These are phyloP conservation scores for Dynastes tityus DNA, from an alignment of 2,888 invertebrate genomes.

Conservation along the genomic window DNA sequence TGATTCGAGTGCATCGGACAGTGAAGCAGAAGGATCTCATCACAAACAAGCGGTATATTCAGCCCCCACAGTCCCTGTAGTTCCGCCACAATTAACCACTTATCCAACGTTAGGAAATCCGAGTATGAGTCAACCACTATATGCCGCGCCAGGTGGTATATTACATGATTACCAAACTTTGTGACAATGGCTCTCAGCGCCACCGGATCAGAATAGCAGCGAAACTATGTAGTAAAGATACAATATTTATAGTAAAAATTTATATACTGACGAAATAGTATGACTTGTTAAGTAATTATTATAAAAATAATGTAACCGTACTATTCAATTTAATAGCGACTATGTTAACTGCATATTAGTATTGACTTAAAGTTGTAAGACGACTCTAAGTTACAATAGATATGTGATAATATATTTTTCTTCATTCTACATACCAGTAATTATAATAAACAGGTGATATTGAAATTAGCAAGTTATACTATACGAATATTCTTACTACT, in stretches of 20 bases:
- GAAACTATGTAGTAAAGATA: slow-evolving; percentile 54
- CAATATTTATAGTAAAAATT: slow-evolving; percentile 39
- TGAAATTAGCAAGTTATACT: slow-evolving; percentile 52
- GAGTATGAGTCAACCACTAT: slow-evolving; percentile 66
- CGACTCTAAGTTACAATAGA: slow-evolving; percentile 24
- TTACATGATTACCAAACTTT: slow-evolving; percentile 71
- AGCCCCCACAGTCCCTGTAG: slow-evolving; percentile 57
- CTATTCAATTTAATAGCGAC: slow-evolving; percentile 27
- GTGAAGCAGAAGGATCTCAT: slow-evolving; percentile 65
- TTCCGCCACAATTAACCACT: slow-evolving; percentile 61
- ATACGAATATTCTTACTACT: slow-evolving; percentile 26
- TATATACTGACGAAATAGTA: slow-evolving; percentile 47
- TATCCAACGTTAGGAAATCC: slow-evolving; percentile 64
- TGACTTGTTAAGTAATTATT: slow-evolving; percentile 50
- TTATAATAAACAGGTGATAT: slow-evolving; percentile 43
- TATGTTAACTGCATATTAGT: slow-evolving; percentile 16
- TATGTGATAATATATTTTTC: neutral
- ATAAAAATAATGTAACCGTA: slow-evolving; percentile 39
- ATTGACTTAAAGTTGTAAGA: slow-evolving; percentile 7
- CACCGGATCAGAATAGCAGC: slow-evolving; percentile 57
- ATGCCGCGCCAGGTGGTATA: slow-evolving; percentile 67
- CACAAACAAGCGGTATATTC: slow-evolving; percentile 65
- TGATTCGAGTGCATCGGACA: slow-evolving; percentile 70
- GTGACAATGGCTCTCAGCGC: slow-evolving; percentile 69
- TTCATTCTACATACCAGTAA: slow-evolving; percentile 22